A percentile compares a stretch with the other conserved stretches of the same genome.
Evolutionary conservation across 2,797 vertebrate genomes (phyloP).

Genomic region (Myiotriccus ornatus): DNA sequence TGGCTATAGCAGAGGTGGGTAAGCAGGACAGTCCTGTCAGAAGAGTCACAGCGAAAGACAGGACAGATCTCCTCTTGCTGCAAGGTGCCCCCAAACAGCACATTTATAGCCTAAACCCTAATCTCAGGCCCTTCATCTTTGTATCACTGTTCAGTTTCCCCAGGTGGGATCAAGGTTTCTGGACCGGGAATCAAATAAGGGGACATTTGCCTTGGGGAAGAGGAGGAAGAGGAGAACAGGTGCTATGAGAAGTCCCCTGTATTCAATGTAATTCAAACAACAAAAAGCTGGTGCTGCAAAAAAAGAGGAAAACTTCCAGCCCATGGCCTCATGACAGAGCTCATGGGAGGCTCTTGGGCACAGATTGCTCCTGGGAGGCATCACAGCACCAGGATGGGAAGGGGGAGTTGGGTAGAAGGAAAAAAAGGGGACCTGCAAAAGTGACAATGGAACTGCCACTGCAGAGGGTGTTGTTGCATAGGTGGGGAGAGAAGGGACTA

Average conservation of each 20-base stretch:
- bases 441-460: not conserved
- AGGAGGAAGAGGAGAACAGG: not conserved
- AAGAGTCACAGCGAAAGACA: not conserved
- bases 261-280: not conserved
- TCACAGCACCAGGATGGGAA: not conserved
- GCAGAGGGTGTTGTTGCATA: not conserved
- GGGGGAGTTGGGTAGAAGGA: not conserved
- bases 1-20: not conserved
- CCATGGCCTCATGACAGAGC: rapidly evolving
- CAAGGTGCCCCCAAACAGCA: not conserved
- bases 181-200: not conserved
- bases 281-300: rapidly evolving
- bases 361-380: not conserved
- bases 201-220: not conserved
- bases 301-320: not conserved
- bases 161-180: not conserved
- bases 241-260: not conserved
- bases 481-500: not conserved
- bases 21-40: not conserved
- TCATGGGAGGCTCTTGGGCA: not conserved
- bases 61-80: not conserved
- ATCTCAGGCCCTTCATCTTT: not conserved
- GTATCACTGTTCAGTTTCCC: not conserved
- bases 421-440: not conserved
- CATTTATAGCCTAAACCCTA: not conserved